Base-by-base conservation (phyloP, 2,113 vertebrate genomes). In the Nematolebias whitei region DNA sequence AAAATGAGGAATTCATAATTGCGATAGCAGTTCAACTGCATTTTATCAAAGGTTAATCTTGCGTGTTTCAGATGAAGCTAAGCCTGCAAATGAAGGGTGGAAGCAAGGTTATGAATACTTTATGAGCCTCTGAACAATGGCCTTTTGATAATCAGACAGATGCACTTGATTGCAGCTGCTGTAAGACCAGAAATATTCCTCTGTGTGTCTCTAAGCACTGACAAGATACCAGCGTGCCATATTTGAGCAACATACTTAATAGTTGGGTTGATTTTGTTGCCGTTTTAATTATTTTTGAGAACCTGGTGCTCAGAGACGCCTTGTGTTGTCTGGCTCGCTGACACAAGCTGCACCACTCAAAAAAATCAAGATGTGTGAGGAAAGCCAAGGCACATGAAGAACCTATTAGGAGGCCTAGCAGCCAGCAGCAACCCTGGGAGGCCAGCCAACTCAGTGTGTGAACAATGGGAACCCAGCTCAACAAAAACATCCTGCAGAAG, bases 401-500 rank as follows among this genome's bases (percentile, higher is more conserved):
- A 92, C 84, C 91, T 91, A 92, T 93, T 92, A 91, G 88, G 85
- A 90, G 92, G 86, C 80, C 83, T 86, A 83, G 87, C 83, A 85
- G 86, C 83, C 73, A 85, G 81, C 86, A 79, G 78, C 84, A 82
- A 78, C 80, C 77, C 86, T 90, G 89, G 92, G 92, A 92, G 80
- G 64, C 76, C 79, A 70, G 92, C 92, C 93, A 94, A 89, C 81
- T 87, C 78, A 83, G 81, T 88, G 80, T 79, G 87, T 78, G 88
- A 90, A 93, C 93, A 93, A 93, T 93, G 89, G 88, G 91, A 92
- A 89, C 85, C 83, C 87, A 89, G 73, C 87, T 93, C 89, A 92
- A 93, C 91, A 93, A 93, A 92, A 93, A 91, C 91, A 93, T 93
- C 91, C 92, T 94, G 91, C 90, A 85, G 63, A 80, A 92, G 79